Percentiles rank a stretch among this genome's conserved stretches.
Evolutionary conservation across 2,888 invertebrate genomes (phyloP).

Genomic region (Chloromyia formosa): DNA sequence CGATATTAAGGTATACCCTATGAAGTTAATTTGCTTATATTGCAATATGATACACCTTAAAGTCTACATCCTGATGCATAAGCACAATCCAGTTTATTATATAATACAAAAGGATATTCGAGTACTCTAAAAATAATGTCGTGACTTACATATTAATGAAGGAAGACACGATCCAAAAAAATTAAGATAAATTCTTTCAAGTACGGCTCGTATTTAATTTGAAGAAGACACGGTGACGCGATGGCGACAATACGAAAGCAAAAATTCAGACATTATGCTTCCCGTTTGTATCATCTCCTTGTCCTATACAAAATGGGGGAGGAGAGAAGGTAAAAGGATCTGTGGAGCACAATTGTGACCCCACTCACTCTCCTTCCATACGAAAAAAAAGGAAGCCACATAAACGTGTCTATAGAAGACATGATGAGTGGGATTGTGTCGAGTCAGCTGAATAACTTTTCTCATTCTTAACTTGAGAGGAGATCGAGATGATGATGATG

Average conservation of each 20-base stretch:
- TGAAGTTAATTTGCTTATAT: slow-evolving; percentile 23
- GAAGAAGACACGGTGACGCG: neutral
- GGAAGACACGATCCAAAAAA: neutral
- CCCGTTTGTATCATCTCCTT: neutral
- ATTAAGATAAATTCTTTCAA: slow-evolving; percentile 18
- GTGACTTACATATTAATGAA: slow-evolving; percentile 8
- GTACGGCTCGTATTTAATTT: slow-evolving; percentile 21
- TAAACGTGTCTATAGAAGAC: slow-evolving; percentile 43
- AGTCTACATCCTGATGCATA: neutral
- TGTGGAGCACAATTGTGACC: neutral
- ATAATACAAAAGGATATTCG: slow-evolving; percentile 24
- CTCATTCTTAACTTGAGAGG: slow-evolving; percentile 32
- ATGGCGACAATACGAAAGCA: neutral
- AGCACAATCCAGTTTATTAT: slow-evolving; percentile 15
- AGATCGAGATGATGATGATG: neutral
- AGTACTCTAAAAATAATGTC: neutral
- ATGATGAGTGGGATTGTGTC: slow-evolving; percentile 48
- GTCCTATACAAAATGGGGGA: slow-evolving; percentile 18
- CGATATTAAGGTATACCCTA: neutral
- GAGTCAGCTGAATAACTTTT: slow-evolving; percentile 49
- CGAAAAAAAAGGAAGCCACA: slow-evolving; percentile 39
- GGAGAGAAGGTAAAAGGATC: neutral
- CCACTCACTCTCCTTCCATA: slow-evolving; percentile 17
- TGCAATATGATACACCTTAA: slow-evolving; percentile 15
- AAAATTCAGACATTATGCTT: slow-evolving; percentile 36